These are phyloP conservation scores for Planococcus citri DNA, from an alignment of 1,140 invertebrate species.

Conservation along the genomic window DNA sequence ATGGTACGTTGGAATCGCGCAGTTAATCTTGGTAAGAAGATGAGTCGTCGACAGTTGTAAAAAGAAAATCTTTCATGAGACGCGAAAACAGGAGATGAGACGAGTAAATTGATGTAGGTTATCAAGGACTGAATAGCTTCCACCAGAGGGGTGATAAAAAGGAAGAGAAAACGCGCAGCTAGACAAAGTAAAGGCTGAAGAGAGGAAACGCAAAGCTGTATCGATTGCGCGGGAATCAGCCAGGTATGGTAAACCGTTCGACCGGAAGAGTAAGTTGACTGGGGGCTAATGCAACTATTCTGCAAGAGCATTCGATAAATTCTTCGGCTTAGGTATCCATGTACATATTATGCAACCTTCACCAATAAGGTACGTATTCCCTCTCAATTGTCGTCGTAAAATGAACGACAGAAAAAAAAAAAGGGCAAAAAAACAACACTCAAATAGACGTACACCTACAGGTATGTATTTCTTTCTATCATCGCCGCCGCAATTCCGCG, in stretches of 20 bases:
- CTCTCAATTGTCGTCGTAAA: no score
- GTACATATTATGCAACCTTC: no score
- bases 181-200: not conserved
- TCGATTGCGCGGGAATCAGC: slow-evolving; percentile 17
- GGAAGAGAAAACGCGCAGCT: not conserved
- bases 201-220: slow-evolving; percentile 13
- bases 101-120: slow-evolving; percentile 17
- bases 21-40: not conserved
- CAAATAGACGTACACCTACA: no score
- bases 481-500: no score
- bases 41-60: not conserved
- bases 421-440: no score
- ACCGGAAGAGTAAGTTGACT: slow-evolving; percentile 8
- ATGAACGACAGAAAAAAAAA: no score
- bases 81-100: slow-evolving; percentile 1
- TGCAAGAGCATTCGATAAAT: not conserved
- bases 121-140: not conserved
- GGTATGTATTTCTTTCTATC: no score
- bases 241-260: slow-evolving; percentile 17
- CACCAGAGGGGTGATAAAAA: not conserved
- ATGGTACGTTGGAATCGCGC: not conserved
- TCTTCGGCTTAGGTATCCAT: not conserved
- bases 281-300: slow-evolving; percentile 1
- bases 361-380: no score
- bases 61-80: not conserved